Evolutionary conservation across 2,888 invertebrate species (phyloP), one percentile per base, ranked within the genome.

Genomic region (Cheilosia pagana): DNA sequence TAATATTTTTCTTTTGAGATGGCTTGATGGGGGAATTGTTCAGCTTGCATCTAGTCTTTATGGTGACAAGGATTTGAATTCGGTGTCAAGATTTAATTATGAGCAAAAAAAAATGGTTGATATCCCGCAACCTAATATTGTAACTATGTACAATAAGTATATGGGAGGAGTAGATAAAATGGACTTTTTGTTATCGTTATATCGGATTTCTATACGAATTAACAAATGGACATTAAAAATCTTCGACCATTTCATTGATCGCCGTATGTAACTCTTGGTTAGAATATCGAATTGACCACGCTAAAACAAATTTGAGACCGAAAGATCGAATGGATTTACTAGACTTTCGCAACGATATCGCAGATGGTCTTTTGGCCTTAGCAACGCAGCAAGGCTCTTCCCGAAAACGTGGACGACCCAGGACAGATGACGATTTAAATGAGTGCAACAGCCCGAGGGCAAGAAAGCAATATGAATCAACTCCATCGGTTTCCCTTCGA

Each of bases 161-260:
- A 83, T 83, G 83, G 74, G 78, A 39, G 55, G 23, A n/a, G 74
- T 83, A 7, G 59, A 75, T 31, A 79, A 85, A 50, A 48, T 79
- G 41, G 60, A 59, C 23, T 59, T 39, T 59, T 14, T 21, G n/a
- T 57, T 31, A 31, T 31, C 12, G 10, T 35, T 57, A 39, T 35
- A 57, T 35, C 31, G 12, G 21, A 57, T 53, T 53, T 53, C 52
- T 25, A 52, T 28, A 28, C 28, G 28, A 28, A 28, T 8, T 28
- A 28, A 28, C 28, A 28, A 28, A 28, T 28, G 28, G 28, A 28
- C 28, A 28, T 28, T 28, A 28, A 28, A 28, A 28, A 28, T 28
- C 8, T 12, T 12, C 1, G 21, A 50, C 53, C 16, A 53, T 5
- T 48, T 10, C 19, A 48, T 19, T 12, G 3, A 35, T 35, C 10